Evolutionary conservation across 2,888 invertebrate genomes (phyloP).

Genomic region (Panzeria rudis): DNA sequence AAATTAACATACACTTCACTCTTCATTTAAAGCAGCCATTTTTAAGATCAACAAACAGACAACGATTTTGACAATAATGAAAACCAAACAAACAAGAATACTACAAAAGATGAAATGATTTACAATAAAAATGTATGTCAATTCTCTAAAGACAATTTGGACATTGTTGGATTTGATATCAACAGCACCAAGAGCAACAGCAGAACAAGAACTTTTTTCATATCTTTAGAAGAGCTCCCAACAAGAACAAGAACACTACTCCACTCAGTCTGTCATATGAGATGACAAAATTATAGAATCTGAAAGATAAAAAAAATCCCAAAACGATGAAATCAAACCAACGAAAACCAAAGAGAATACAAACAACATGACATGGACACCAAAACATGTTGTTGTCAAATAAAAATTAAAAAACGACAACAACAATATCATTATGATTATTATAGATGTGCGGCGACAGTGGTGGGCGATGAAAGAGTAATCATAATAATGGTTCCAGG

Average conservation of each 20-base stretch:
- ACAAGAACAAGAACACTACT: slow-evolving; percentile 17
- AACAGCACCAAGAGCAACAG: slow-evolving; percentile 33
- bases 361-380: slow-evolving; percentile 71
- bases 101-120: slow-evolving; percentile 61
- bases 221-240: slow-evolving; percentile 2
- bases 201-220: not conserved
- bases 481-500: too few relatives aligned
- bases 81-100: slow-evolving; percentile 17
- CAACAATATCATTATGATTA: slow-evolving; percentile 69
- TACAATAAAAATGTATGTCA: slow-evolving; percentile 72
- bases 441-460: slow-evolving; percentile 25
- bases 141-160: slow-evolving; percentile 71
- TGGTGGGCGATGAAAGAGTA: not conserved
- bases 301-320: not conserved
- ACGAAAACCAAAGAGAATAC: slow-evolving; percentile 47
- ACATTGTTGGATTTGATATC: slow-evolving; percentile 61
- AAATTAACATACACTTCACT: slow-evolving; percentile 65
- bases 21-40: slow-evolving; percentile 60
- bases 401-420: slow-evolving; percentile 66
- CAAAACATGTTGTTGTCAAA: slow-evolving; percentile 73
- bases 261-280: slow-evolving; percentile 39
- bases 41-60: slow-evolving; percentile 51
- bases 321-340: slow-evolving; percentile 44
- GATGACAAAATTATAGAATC: slow-evolving; percentile 59
- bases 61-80: slow-evolving; percentile 47